phyloP scores from a whole-genome alignment of 2,888 invertebrate genomes.

The Xestobium rufovillosum region DNA sequence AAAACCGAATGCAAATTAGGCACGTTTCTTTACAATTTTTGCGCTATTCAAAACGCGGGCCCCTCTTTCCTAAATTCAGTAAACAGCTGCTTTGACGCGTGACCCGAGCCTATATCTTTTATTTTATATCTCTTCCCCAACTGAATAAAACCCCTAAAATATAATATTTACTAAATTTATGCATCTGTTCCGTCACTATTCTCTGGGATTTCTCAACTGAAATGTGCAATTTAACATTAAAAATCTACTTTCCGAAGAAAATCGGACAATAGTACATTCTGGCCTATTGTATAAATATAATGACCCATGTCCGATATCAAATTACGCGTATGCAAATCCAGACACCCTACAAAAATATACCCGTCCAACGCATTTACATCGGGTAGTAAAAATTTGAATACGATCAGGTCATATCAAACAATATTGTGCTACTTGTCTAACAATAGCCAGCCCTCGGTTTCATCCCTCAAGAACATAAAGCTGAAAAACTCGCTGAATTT shows the following conservation, averaged over 20 bases:
- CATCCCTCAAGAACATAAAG: no score
- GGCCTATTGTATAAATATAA: not conserved
- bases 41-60: conserved; percentile 32
- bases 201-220: no score
- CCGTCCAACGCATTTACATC: conserved; percentile 25
- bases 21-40: conserved; percentile 35
- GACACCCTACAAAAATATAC: conserved; percentile 27
- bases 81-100: conserved; percentile 40
- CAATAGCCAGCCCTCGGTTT: no score
- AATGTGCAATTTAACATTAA: no score
- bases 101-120: conserved; percentile 20
- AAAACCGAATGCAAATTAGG: conserved; percentile 38
- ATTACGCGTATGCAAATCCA: conserved; percentile 26
- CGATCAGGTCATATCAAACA: conserved; percentile 35
- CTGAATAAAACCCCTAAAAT: conserved; percentile 31
- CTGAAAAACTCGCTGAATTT: no score
- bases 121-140: conserved; percentile 18
- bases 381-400: conserved; percentile 36
- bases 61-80: conserved; percentile 41
- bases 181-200: conserved; percentile 36
- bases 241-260: no score
- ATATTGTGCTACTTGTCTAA: conserved; percentile 37
- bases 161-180: conserved; percentile 35
- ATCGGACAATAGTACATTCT: not conserved
- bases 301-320: conserved; percentile 1